Conservation (phyloP, 2,888 invertebrate species). For the Eupithecia abbreviata region DNA sequence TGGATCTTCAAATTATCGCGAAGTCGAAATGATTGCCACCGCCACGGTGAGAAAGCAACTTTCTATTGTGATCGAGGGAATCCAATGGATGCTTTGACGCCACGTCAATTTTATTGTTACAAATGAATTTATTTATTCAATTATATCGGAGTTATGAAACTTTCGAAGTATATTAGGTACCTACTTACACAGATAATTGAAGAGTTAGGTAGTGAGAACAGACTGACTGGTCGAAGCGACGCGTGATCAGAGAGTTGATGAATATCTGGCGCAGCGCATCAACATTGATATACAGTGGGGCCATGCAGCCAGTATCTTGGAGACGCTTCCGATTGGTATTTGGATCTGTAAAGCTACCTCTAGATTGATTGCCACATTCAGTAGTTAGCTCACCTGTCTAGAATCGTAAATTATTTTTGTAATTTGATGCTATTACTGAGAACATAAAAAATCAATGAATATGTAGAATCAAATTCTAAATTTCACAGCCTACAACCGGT, state of each 20-base stretch:
- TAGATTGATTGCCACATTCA: not conserved
- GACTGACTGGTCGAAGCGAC: not conserved
- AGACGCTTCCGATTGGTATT: not conserved
- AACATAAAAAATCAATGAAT: not conserved
- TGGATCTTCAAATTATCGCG: conserved; percentile 64
- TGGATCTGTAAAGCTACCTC: not conserved
- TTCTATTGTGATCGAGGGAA: conserved; percentile 74
- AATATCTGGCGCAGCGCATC: not conserved
- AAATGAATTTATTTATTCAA: not conserved
- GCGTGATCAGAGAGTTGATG: too few species aligned
- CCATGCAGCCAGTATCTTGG: not conserved
- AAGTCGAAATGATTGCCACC: conserved; percentile 61
- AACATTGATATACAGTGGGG: too few species aligned
- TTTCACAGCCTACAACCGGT: not conserved
- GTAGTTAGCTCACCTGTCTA: not conserved
- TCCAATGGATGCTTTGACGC: conserved; percentile 59
- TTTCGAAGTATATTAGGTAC: not conserved
- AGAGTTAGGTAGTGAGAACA: not conserved
- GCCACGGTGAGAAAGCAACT: conserved; percentile 68
- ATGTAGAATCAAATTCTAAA: not conserved
- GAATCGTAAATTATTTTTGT: not conserved
- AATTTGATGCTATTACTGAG: not conserved
- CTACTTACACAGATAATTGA: not conserved
- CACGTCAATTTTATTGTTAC: conserved; percentile 2
- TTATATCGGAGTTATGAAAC: not conserved